phyloP scores from a whole-genome alignment of 92 coral and sea anemone species.

The Paragorgia papillata region DNA sequence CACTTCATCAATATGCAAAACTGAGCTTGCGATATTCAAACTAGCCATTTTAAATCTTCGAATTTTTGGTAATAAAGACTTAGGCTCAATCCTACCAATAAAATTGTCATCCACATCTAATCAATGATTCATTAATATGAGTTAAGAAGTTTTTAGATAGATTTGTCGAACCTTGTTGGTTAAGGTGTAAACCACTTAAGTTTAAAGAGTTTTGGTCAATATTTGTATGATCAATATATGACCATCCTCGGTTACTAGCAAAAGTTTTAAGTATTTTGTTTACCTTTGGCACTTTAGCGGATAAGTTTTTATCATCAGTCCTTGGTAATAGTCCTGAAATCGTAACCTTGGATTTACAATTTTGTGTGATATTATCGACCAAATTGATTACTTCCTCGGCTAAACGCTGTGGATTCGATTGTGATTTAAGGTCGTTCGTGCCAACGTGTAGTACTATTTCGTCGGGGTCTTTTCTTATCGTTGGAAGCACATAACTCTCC shows the following conservation, averaged over 20 bases:
- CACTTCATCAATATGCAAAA: too few species aligned
- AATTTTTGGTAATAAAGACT: too few species aligned
- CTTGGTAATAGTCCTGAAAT: conserved; percentile 23
- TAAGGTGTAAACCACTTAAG: too few species aligned
- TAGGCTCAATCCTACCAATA: too few species aligned
- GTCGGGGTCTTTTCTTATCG: conserved; percentile 12
- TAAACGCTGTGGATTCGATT: too few species aligned
- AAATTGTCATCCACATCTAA: too few species aligned
- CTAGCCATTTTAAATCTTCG: too few species aligned
- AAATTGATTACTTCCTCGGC: conserved; percentile 28
- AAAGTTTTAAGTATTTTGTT: conserved; percentile 14
- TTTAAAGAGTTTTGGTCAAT: too few species aligned
- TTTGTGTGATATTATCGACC: conserved; percentile 44
- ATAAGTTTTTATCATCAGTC: conserved; percentile 6
- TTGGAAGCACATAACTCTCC: conserved; percentile 8
- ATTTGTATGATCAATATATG: conserved; percentile 1
- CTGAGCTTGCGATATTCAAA: too few species aligned
- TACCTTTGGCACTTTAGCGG: conserved; percentile 19
- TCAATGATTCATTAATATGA: too few species aligned
- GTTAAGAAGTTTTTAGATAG: too few species aligned
- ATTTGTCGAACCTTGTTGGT: too few species aligned
- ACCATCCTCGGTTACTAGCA: conserved; percentile 39
- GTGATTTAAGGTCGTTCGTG: conserved; percentile 12
- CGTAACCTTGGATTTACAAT: conserved; percentile 21
- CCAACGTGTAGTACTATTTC: conserved; percentile 26